These are phyloP conservation scores for Montipora foliosa DNA, from an alignment of 64 coral and sea anemone species.

Conservation along the genomic window DNA sequence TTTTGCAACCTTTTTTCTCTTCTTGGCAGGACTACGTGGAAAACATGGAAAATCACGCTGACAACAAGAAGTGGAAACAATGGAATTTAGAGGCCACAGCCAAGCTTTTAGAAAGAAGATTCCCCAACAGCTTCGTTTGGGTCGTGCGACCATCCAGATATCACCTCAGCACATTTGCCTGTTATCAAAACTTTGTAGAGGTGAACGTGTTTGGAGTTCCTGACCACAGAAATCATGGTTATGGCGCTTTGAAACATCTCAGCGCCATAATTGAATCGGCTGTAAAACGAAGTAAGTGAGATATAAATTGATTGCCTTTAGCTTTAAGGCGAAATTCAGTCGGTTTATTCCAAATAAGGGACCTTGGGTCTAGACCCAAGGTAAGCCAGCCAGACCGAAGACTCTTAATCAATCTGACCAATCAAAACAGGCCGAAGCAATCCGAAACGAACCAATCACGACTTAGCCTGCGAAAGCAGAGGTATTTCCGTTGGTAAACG, in stretches of 20 bases:
- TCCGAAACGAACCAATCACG: neutral
- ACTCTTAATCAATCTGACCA: neutral
- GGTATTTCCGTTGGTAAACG: too few relatives aligned
- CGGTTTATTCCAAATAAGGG: neutral
- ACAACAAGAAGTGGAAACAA: conserved; percentile 87
- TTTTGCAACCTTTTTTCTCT: neutral
- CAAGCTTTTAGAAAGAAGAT: conserved; percentile 74
- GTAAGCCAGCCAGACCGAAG: neutral
- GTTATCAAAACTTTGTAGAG: conserved; percentile 96
- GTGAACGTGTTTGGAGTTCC: conserved; percentile 85
- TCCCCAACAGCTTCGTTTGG: conserved; percentile 96
- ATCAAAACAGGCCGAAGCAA: neutral
- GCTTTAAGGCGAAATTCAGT: neutral
- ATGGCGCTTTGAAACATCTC: conserved; percentile 79
- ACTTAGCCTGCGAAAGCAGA: too few relatives aligned
- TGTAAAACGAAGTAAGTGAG: conserved; percentile 64
- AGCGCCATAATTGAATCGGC: conserved; percentile 65
- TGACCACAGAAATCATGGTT: conserved; percentile 87
- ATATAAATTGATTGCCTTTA: neutral
- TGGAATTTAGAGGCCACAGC: conserved; percentile 95
- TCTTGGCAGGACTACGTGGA: conserved; percentile 84
- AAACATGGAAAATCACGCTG: conserved; percentile 82
- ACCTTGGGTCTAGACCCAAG: too few relatives aligned
- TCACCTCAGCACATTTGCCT: conserved; percentile 81
- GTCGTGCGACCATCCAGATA: conserved; percentile 82